These are phyloP conservation scores for Orchestia grillus DNA, from an alignment of 1,140 invertebrate species.

Conservation along the genomic window DNA sequence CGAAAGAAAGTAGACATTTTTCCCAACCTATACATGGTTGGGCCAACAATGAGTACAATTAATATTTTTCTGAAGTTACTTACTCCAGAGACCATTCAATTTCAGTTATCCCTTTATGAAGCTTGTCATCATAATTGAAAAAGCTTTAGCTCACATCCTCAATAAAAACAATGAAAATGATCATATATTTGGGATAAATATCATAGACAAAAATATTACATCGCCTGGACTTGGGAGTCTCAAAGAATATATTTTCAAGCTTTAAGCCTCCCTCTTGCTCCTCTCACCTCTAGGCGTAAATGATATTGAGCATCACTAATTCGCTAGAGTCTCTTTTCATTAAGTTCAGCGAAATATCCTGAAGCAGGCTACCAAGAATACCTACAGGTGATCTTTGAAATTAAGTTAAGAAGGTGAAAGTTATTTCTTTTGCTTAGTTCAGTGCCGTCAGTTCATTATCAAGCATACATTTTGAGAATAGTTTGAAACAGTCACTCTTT, in stretches of 20 bases:
- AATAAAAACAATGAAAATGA: not conserved
- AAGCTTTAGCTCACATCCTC: not conserved
- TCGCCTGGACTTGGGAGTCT: not conserved
- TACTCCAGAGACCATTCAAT: not conserved
- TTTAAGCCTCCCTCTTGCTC: not conserved
- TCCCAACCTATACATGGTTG: not conserved
- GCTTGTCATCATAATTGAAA: not conserved
- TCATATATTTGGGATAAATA: not conserved
- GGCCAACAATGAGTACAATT: not conserved
- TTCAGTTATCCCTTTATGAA: not conserved
- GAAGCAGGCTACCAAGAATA: not conserved
- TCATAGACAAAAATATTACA: not conserved
- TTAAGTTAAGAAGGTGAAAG: not conserved
- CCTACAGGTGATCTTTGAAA: not conserved
- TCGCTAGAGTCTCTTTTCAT: not conserved
- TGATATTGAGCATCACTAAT: not conserved
- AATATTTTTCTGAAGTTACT: not conserved
- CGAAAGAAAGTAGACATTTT: not conserved
- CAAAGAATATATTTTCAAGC: not conserved
- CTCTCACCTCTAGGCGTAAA: not conserved
- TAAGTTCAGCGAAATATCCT: not conserved
- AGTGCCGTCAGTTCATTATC: not conserved
- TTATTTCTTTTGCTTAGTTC: not conserved
- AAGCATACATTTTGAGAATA: not conserved
- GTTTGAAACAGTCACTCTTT: not conserved